Conservation (phyloP, 2,888 invertebrate species). For the Nomada ferruginata region DNA sequence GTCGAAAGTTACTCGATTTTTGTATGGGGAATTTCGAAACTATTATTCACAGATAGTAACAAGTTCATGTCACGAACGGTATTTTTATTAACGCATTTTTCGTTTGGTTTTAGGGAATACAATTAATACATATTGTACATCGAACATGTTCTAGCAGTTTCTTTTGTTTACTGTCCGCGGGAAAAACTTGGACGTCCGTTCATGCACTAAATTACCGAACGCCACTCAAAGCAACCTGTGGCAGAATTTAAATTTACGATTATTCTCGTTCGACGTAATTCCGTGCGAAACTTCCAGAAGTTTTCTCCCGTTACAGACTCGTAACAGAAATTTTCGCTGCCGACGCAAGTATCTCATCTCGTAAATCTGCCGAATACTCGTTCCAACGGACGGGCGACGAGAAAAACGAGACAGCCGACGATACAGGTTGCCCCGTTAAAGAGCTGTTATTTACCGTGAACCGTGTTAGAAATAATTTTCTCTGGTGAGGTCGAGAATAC, state of each 20-base stretch:
- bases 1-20: conserved; percentile 1
- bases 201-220: too few relatives aligned
- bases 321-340: not conserved
- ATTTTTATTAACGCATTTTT: not conserved
- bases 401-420: not conserved
- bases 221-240: too few relatives aligned
- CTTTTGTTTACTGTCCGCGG: too few relatives aligned
- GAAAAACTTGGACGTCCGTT: too few relatives aligned
- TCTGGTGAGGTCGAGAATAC: not conserved
- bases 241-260: too few relatives aligned
- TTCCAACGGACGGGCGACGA: not conserved
- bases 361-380: not conserved
- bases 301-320: not conserved
- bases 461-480: conserved; percentile 9
- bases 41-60: not conserved
- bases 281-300: too few relatives aligned
- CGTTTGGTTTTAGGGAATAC: too few relatives aligned
- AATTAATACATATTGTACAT: too few relatives aligned
- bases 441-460: conserved; percentile 35
- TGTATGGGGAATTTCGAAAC: not conserved
- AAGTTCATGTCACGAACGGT: not conserved
- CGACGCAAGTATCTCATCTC: not conserved
- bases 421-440: conserved; percentile 16
- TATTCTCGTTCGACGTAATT: too few relatives aligned
- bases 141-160: too few relatives aligned